Percentiles rank a stretch among this genome's conserved stretches.
Conservation (phyloP, 2,113 vertebrate genomes). For the Corapipo altera region DNA sequence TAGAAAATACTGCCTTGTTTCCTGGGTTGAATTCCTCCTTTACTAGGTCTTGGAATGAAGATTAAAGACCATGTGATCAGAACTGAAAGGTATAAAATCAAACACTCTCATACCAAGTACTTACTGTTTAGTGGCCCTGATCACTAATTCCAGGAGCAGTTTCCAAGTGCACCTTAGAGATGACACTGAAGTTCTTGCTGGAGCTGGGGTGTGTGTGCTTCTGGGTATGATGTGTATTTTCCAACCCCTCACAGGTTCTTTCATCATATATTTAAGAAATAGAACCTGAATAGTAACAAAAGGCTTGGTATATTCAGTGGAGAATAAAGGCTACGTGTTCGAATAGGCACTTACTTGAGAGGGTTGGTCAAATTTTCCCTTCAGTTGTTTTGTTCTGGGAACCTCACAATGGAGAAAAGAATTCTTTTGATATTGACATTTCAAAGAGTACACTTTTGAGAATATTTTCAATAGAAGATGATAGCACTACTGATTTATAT, state of each 20-base stretch:
- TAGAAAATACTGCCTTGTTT: not conserved
- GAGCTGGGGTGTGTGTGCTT: rapidly evolving
- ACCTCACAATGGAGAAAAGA: not conserved
- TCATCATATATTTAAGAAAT: not conserved
- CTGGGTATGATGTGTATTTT: not conserved
- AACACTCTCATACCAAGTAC: not conserved
- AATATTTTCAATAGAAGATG: slow-evolving; percentile 48
- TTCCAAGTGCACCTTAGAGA: not conserved
- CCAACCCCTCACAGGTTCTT: not conserved
- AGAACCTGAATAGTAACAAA: not conserved
- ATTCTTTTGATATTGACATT: slow-evolving; percentile 47
- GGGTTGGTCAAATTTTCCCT: slow-evolving; percentile 18
- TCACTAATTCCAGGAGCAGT: not conserved
- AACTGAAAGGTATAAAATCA: not conserved
- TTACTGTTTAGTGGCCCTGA: not conserved
- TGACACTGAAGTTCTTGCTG: not conserved
- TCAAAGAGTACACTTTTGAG: slow-evolving; percentile 37
- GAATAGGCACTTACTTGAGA: not conserved
- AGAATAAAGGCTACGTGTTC: slow-evolving; percentile 12
- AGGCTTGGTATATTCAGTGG: not conserved
- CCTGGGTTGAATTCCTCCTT: not conserved
- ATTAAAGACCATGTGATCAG: not conserved
- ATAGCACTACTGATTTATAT: not conserved
- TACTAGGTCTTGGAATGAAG: not conserved
- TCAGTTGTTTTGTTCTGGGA: slow-evolving; percentile 19